Base-by-base conservation (phyloP, 2,113 vertebrate genomes). In the Cochlearius cochlearius region DNA sequence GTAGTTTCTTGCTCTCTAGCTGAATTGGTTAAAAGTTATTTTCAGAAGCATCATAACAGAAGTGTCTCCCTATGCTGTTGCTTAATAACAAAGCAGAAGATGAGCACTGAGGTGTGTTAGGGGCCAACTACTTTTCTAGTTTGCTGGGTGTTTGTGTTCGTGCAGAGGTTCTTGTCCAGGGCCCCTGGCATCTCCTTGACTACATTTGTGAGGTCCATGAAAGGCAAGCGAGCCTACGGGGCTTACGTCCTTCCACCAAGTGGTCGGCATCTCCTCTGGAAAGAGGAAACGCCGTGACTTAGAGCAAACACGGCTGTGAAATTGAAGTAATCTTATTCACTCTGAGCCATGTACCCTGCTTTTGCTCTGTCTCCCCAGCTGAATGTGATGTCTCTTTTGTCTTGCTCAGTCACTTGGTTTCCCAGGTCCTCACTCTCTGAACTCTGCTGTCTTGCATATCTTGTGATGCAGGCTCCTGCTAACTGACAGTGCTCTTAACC, bases 171-270 rank as follows among this genome's bases (percentile, higher is more conserved):
- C 30, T 45, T 60, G 21, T 55, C 20, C 16, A 49, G 21, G 18
- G 15, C 5, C 18, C 7, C 21, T 68, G 17, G 21, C 19, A 26
- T 39, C 38, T 73, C 34, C 29, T 39, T 60, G 45, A 20, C 47
- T 68, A 27, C 7, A 36, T 29, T 27, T n/a, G 38, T 25, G 74
- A 79, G 52, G 15, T 72, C n/a, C 4, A 5, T 32, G 30, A 62
- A 60, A 62, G 34, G 29, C 32, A 92, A 45, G 8, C 11, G 43
- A 77, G 25, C 16, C 43, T 38, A n/a, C 0, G 2, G 9, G 14
- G 27, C 32, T 56, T 34, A 25, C 0, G 2, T 19, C 27, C 36
- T 63, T 75, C 36, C 27, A 43, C 18, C 0, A 1, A 43, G 47
- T 4, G 29, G 26, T 41, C 1, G 0, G 12, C 15, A 43, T 25